phyloP scores from a whole-genome alignment of 2,888 invertebrate species.

The Eumerus sabulonum region DNA sequence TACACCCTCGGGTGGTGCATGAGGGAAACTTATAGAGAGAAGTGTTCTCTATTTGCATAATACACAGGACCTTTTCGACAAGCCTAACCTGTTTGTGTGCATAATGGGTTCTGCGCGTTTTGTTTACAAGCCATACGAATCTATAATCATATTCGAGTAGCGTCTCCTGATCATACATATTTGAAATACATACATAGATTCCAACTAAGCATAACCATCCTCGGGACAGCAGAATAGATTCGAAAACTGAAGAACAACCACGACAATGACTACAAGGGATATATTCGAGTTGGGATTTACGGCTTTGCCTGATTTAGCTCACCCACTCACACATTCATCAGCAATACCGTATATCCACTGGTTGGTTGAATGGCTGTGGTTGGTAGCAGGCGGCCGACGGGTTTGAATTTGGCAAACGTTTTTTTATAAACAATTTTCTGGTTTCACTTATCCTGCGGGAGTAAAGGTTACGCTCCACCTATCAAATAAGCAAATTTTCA shows the following conservation, averaged over 20 bases:
- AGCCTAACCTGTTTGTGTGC: not conserved
- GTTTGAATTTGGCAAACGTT: slow-evolving; percentile 44
- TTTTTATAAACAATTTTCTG: slow-evolving; percentile 64
- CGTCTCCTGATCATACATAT: slow-evolving; percentile 44
- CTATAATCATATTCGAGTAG: slow-evolving; percentile 49
- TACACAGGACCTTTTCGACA: not conserved
- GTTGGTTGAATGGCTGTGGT: not conserved
- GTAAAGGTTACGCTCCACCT: slow-evolving; percentile 43
- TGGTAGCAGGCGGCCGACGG: not conserved
- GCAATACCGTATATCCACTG: slow-evolving; percentile 2
- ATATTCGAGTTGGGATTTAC: slow-evolving; percentile 44
- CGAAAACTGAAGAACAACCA: slow-evolving; percentile 4
- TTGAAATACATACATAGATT: slow-evolving; percentile 61
- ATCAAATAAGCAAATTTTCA: slow-evolving; percentile 59
- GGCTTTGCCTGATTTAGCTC: slow-evolving; percentile 63
- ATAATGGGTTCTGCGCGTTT: slow-evolving; percentile 26
- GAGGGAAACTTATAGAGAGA: not conserved
- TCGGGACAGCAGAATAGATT: slow-evolving; percentile 38
- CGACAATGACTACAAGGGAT: slow-evolving; percentile 12
- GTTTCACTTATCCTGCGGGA: slow-evolving; percentile 51
- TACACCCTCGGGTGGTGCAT: slow-evolving; percentile 14
- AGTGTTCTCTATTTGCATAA: slow-evolving; percentile 34
- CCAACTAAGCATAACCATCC: slow-evolving; percentile 41
- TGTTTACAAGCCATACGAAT: slow-evolving; percentile 25
- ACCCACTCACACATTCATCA: slow-evolving; percentile 8